Conservation (phyloP, 2,888 invertebrate species). For the Petrolisthes cinctipes region DNA sequence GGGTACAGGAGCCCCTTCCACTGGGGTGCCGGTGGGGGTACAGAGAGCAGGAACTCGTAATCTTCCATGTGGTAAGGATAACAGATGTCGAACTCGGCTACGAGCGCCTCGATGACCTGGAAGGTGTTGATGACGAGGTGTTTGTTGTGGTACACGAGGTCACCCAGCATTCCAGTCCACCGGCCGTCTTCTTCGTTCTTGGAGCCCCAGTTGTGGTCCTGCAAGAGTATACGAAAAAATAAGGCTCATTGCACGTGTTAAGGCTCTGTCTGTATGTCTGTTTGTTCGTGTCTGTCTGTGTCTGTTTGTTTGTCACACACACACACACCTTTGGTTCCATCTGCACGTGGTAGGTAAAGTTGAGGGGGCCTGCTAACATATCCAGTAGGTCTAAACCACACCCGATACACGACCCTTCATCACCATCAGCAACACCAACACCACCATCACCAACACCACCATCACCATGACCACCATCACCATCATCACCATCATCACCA, state of each 20-base stretch:
- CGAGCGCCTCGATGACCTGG: conserved; percentile 29
- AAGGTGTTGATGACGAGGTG: conserved; percentile 53
- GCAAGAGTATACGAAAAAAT: no score
- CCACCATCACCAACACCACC: no score
- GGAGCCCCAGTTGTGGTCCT: conserved; percentile 51
- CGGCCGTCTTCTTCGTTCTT: conserved; percentile 44
- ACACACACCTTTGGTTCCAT: neutral
- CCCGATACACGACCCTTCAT: conserved; percentile 34
- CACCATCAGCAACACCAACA: no score
- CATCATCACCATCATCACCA: no score
- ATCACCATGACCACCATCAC: no score
- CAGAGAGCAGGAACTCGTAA: conserved; percentile 42
- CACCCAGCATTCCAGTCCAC: conserved; percentile 64
- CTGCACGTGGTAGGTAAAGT: conserved; percentile 54
- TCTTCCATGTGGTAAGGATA: conserved; percentile 53
- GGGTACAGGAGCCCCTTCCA: conserved; percentile 58
- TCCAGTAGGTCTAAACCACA: conserved; percentile 48
- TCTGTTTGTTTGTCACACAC: no score
- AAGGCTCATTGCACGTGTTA: no score
- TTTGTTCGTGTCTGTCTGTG: no score
- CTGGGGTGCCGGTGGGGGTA: conserved; percentile 46
- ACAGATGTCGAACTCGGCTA: conserved; percentile 44
- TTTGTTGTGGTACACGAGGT: conserved; percentile 53
- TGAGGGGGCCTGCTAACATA: conserved; percentile 47
- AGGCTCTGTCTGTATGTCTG: no score